Conservation (phyloP, 2,888 invertebrate species). For the Aproaerema taeniolella region DNA sequence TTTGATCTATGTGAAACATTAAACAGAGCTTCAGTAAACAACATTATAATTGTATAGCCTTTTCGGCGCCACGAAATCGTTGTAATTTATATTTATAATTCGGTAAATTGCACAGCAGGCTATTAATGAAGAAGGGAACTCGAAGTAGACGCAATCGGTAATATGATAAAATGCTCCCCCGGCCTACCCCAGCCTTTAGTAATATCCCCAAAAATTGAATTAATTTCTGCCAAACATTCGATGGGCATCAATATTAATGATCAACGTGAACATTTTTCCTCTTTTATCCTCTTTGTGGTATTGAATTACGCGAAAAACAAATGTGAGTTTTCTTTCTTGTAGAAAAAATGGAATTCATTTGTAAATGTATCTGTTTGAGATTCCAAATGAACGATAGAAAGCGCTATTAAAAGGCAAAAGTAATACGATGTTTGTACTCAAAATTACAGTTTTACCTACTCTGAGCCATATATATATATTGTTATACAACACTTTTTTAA, state of each 20-base stretch:
- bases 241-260: slow-evolving; percentile 54
- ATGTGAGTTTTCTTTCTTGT: not conserved
- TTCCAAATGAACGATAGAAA: too few relatives aligned
- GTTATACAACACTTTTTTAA: too few relatives aligned
- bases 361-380: not conserved
- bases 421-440: too few relatives aligned
- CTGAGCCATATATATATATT: too few relatives aligned
- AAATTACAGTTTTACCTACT: too few relatives aligned
- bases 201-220: slow-evolving; percentile 62
- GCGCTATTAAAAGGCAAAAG: too few relatives aligned
- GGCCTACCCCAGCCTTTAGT: slow-evolving; percentile 34
- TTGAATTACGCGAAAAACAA: slow-evolving; percentile 12
- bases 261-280: slow-evolving; percentile 32
- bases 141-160: slow-evolving; percentile 56
- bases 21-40: slow-evolving; percentile 17
- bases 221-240: slow-evolving; percentile 62
- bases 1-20: too few relatives aligned
- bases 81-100: slow-evolving; percentile 47
- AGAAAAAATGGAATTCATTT: not conserved
- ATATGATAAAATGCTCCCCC: slow-evolving; percentile 60
- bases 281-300: slow-evolving; percentile 24
- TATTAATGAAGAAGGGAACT: slow-evolving; percentile 54
- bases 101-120: slow-evolving; percentile 46
- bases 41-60: slow-evolving; percentile 29
- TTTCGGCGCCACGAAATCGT: slow-evolving; percentile 23